Percentiles rank a stretch among this genome's conserved stretches.
Conservation (phyloP, 2,113 vertebrate genomes). For the Herpailurus yagouaroundi region DNA sequence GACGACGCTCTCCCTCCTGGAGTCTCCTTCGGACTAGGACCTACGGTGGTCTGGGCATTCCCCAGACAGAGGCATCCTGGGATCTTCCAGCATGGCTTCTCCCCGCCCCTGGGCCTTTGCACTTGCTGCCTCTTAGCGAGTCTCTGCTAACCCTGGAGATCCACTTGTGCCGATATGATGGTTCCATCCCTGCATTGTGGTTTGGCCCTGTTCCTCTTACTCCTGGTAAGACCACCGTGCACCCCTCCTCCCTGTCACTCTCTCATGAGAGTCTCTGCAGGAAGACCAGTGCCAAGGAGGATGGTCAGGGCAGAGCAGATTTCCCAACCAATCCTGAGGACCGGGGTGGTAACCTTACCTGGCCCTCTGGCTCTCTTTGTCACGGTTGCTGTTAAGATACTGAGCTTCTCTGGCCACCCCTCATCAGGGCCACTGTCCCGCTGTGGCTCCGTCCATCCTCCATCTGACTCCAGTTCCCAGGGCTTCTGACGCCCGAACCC, state of each 20-base stretch:
- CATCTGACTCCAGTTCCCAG: not conserved
- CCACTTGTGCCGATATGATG: not conserved
- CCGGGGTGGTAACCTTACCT: accelerated
- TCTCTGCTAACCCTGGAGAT: not conserved
- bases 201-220: not conserved
- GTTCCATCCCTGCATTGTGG: not conserved
- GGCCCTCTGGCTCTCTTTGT: not conserved
- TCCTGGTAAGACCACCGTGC: not conserved
- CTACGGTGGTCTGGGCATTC: not conserved
- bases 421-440: not conserved
- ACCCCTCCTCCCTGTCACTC: not conserved
- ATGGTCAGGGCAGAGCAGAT: not conserved
- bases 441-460: accelerated
- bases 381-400: accelerated
- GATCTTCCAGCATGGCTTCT: not conserved
- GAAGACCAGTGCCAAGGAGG: no score
- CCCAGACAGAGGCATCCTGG: not conserved
- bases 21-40: not conserved
- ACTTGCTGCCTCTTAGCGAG: not conserved
- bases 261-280: not conserved
- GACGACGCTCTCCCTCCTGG: not conserved
- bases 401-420: not conserved
- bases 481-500: not conserved
- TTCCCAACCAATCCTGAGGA: not conserved
- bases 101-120: not conserved